phyloP scores from a whole-genome alignment of 2,888 invertebrate species.

The Cheilosia scutellata region DNA sequence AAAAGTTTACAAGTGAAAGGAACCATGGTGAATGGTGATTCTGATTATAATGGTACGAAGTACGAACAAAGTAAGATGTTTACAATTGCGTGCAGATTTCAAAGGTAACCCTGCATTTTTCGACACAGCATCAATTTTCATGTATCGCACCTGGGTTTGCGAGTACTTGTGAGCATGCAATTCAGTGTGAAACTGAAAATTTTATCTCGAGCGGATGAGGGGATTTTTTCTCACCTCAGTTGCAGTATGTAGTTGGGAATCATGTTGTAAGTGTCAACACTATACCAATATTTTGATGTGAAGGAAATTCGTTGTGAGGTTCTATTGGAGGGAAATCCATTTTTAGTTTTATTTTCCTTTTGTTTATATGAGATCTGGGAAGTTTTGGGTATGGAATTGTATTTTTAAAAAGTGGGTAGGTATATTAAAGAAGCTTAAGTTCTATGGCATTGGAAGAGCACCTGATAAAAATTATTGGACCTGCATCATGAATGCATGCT shows the following conservation, averaged over 20 bases:
- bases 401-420: too few relatives aligned
- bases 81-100: too few relatives aligned
- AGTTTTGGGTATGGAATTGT: too few relatives aligned
- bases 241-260: background rate
- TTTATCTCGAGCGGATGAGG: slow-evolving; percentile 52
- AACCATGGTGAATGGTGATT: background rate
- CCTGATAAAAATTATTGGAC: too few relatives aligned
- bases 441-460: too few relatives aligned
- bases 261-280: background rate
- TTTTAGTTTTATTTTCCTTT: background rate
- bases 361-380: background rate
- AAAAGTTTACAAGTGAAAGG: background rate
- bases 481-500: too few relatives aligned
- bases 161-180: slow-evolving; percentile 34
- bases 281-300: background rate
- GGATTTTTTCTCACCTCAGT: background rate
- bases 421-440: too few relatives aligned
- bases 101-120: slow-evolving; percentile 1
- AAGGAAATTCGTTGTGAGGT: background rate
- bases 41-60: background rate
- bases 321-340: too few relatives aligned
- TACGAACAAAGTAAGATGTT: too few relatives aligned
- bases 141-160: slow-evolving; percentile 17
- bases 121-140: background rate
- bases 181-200: slow-evolving; percentile 66